These are phyloP conservation scores for Trachelipus rathkii DNA, from an alignment of 1,140 invertebrate species.

Conservation along the genomic window DNA sequence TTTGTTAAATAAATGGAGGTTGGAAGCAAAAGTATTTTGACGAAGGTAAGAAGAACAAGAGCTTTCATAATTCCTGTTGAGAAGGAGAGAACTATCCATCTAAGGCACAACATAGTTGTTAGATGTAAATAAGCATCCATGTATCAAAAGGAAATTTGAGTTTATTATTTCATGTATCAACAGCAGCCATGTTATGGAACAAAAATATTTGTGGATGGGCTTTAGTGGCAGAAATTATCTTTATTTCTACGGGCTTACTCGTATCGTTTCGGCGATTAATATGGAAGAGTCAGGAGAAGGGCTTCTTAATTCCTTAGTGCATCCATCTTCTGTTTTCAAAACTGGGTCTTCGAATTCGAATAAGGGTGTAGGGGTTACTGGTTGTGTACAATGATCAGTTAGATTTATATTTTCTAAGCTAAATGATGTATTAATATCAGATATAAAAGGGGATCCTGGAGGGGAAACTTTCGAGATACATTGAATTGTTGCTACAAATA, in stretches of 20 bases:
- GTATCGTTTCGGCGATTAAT: neutral
- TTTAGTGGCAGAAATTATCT: neutral
- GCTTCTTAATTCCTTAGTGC: neutral
- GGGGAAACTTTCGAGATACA: neutral
- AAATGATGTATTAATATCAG: neutral
- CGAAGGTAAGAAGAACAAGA: neutral
- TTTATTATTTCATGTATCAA: neutral
- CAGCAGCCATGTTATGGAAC: neutral
- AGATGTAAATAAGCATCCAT: neutral
- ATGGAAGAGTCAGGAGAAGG: neutral
- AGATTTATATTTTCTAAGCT: neutral
- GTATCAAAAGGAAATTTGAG: neutral
- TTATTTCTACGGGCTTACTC: neutral
- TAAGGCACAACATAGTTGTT: neutral
- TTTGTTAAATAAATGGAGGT: neutral
- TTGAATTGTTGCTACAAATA: neutral
- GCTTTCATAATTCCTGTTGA: neutral
- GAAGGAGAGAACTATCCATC: neutral
- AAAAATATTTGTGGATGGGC: neutral
- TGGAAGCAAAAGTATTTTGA: neutral
- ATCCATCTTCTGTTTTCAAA: neutral
- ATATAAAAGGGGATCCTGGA: neutral
- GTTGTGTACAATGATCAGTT: neutral
- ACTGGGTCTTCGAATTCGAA: neutral
- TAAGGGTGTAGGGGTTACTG: neutral